These are phyloP conservation scores for Rhyacichthys aspro DNA, from an alignment of 2,797 vertebrate species.

Conservation along the genomic window DNA sequence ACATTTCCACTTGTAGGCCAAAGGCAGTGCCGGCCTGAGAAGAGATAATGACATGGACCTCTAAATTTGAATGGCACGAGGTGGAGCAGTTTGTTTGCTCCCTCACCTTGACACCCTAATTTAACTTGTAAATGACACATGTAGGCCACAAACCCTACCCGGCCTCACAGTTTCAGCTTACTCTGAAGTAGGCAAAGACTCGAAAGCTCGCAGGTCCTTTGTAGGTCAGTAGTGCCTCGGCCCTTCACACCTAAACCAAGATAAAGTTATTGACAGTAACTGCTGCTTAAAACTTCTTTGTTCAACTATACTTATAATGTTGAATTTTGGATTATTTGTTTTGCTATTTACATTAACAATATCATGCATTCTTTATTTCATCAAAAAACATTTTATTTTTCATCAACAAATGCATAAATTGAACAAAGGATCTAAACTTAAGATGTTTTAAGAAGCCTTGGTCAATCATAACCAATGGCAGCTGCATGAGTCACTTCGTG, in stretches of 20 bases:
- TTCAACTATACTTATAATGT: too few species aligned
- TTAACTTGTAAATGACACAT: background rate
- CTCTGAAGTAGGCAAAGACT: background rate
- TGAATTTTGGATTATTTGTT: too few species aligned
- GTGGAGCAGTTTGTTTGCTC: background rate
- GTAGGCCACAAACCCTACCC: background rate
- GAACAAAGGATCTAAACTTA: too few species aligned
- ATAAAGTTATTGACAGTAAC: background rate
- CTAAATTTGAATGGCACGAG: conserved; percentile 8
- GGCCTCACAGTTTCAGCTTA: conserved; percentile 4
- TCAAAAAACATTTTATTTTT: too few species aligned
- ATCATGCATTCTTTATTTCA: too few species aligned
- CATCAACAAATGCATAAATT: too few species aligned
- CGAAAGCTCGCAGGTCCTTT: background rate
- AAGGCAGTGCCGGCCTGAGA: conserved; percentile 1
- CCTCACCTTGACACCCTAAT: background rate
- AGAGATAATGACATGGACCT: conserved; percentile 3
- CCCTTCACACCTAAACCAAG: background rate
- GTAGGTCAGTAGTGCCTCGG: conserved; percentile 4
- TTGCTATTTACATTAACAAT: too few species aligned
- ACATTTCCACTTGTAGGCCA: background rate
- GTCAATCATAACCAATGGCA: too few species aligned
- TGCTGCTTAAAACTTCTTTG: too few species aligned
- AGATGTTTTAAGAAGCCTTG: too few species aligned
- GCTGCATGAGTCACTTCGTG: too few species aligned